These are phyloP conservation scores for Mythimna lalbum DNA, from an alignment of 2,888 invertebrate genomes.

Conservation along the genomic window DNA sequence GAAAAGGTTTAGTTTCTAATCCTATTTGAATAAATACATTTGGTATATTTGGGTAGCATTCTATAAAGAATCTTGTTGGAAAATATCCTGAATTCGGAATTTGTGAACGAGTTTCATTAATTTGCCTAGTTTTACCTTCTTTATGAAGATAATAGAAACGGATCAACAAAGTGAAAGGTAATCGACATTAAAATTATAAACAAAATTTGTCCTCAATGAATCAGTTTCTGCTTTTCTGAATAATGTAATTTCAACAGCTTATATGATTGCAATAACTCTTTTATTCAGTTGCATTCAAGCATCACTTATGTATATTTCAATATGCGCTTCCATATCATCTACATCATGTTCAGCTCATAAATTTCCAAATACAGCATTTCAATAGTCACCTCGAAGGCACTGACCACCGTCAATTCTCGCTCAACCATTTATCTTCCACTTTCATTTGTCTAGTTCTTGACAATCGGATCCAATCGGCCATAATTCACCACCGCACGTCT, in stretches of 20 bases:
- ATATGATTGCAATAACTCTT: too few relatives aligned
- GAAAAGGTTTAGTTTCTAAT: conserved; percentile 48
- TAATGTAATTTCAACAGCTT: neutral
- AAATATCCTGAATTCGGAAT: conserved; percentile 16
- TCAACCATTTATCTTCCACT: conserved; percentile 55
- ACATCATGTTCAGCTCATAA: conserved; percentile 31
- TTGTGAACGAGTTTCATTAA: conserved; percentile 1
- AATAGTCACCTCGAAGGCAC: conserved; percentile 30
- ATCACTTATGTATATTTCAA: neutral
- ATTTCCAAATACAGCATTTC: conserved; percentile 37
- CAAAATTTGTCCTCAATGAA: neutral
- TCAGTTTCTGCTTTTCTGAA: neutral
- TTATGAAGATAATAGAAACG: neutral
- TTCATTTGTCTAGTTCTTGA: conserved; percentile 62
- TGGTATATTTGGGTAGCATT: conserved; percentile 8
- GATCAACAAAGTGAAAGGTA: conserved; percentile 1
- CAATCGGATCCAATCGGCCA: conserved; percentile 59
- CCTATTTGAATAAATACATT: conserved; percentile 50
- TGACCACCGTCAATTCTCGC: conserved; percentile 45
- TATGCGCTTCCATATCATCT: neutral
- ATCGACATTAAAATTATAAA: conserved; percentile 1
- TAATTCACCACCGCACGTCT: conserved; percentile 56
- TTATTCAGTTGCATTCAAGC: neutral
- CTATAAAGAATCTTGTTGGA: neutral
- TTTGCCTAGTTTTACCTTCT: neutral